phyloP scores from a whole-genome alignment of 2,888 invertebrate species.

The Eurytoma adleriae region DNA sequence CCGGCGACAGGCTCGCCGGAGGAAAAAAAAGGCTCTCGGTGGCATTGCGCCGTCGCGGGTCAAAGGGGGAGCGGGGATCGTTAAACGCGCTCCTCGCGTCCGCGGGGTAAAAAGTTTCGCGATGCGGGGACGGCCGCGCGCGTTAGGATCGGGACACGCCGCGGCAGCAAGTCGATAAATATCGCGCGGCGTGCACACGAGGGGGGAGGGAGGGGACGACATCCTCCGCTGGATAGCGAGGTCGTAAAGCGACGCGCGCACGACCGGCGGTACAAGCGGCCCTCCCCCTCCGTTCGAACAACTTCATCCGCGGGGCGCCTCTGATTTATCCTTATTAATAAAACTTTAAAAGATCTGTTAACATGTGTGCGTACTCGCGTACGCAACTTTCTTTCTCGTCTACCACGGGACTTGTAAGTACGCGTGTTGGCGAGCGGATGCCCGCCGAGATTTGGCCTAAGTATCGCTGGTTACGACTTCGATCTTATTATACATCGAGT shows the following conservation, averaged over 20 bases:
- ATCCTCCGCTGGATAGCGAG: slow-evolving; percentile 63
- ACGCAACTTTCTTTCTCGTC: background rate
- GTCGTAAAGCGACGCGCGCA: slow-evolving; percentile 65
- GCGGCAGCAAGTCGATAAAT: slow-evolving; percentile 68
- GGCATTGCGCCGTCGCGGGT: no score
- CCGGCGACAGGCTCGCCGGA: no score
- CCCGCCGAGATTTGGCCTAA: slow-evolving; percentile 8
- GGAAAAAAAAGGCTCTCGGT: no score
- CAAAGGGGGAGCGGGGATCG: slow-evolving; percentile 3
- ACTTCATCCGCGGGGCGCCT: slow-evolving; percentile 74
- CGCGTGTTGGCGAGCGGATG: slow-evolving; percentile 32
- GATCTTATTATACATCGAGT: no score
- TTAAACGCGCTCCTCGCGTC: background rate
- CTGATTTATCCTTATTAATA: slow-evolving; percentile 76
- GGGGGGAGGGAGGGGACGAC: slow-evolving; percentile 63
- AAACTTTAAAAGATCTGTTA: slow-evolving; percentile 73
- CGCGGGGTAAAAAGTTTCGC: slow-evolving; percentile 28
- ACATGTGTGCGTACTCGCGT: slow-evolving; percentile 63
- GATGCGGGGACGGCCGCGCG: slow-evolving; percentile 17
- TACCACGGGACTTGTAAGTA: slow-evolving; percentile 43
- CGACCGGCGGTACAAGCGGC: no score
- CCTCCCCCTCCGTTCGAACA: slow-evolving; percentile 59
- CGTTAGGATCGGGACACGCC: slow-evolving; percentile 43
- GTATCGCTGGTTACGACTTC: background rate
- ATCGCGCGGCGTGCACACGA: slow-evolving; percentile 62